Conservation (phyloP, 2,888 invertebrate genomes). For the Eupithecia abbreviata region DNA sequence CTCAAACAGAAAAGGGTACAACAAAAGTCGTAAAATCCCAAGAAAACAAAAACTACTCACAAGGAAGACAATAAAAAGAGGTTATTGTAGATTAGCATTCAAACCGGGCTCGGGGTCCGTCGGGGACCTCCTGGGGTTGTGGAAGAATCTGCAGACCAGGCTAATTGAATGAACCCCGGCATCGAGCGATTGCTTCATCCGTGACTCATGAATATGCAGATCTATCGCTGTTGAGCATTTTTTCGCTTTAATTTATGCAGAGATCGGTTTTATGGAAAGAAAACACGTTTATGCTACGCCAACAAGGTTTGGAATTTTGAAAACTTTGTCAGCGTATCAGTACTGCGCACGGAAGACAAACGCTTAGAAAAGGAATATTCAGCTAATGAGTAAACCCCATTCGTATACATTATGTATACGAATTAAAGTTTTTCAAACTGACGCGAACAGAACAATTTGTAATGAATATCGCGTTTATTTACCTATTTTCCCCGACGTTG, state of each 20-base stretch:
- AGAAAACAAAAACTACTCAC: conserved; percentile 25
- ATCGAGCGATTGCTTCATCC: conserved; percentile 8
- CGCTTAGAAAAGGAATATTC: neutral
- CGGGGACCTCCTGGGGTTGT: neutral
- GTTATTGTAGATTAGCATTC: conserved; percentile 39
- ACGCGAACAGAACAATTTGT: neutral
- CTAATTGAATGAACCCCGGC: conserved; percentile 30
- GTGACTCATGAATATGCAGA: neutral
- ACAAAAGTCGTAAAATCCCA: conserved; percentile 22
- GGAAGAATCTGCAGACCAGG: neutral
- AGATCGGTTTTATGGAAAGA: conserved; percentile 7
- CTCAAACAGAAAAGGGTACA: conserved; percentile 21
- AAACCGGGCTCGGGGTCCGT: conserved; percentile 22
- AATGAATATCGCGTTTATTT: neutral
- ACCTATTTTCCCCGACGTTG: neutral
- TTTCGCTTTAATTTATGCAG: neutral
- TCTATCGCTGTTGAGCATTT: neutral
- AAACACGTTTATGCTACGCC: neutral
- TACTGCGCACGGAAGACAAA: neutral
- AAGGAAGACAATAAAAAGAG: conserved; percentile 32
- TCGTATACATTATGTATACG: neutral
- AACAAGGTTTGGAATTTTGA: neutral
- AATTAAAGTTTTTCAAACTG: neutral
- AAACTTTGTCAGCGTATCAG: neutral
- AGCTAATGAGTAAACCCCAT: neutral